Evolutionary conservation across 2,113 vertebrate species (phyloP).

Genomic region (Etia nguti): DNA sequence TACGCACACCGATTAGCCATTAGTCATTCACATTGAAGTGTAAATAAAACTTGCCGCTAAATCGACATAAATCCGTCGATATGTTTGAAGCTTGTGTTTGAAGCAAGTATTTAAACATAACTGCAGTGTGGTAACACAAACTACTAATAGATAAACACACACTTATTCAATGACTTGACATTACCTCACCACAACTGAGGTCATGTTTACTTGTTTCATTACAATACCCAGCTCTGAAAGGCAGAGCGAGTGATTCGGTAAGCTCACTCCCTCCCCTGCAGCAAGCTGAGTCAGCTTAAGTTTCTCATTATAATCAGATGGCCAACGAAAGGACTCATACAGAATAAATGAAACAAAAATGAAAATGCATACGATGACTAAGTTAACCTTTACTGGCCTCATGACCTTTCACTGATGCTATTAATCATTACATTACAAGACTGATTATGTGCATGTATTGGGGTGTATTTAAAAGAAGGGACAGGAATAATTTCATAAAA

Average conservation of each 20-base stretch:
- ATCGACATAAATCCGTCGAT: neutral
- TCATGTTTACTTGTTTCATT: constrained; percentile 35
- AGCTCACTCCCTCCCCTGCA: neutral
- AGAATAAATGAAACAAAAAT: neutral
- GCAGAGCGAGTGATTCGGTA: neutral
- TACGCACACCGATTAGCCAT: fast-evolving
- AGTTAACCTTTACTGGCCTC: neutral
- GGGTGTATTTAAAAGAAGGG: neutral
- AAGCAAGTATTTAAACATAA: neutral
- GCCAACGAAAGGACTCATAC: neutral
- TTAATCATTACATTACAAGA: neutral
- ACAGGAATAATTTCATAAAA: neutral
- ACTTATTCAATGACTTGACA: neutral
- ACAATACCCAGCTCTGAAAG: constrained; percentile 17
- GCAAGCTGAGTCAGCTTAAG: constrained; percentile 43
- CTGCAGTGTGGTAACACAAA: neutral
- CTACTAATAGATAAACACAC: neutral
- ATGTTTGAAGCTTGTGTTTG: neutral
- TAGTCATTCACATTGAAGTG: neutral
- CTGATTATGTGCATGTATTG: neutral
- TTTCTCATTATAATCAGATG: neutral
- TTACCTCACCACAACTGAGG: constrained; percentile 33
- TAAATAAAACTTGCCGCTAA: neutral
- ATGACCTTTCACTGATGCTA: neutral
- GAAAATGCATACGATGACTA: neutral